A percentile compares a stretch with the other conserved stretches of the same genome.
phyloP scores from a whole-genome alignment of 1,140 invertebrate genomes.

The Caenorhabditis latens region DNA sequence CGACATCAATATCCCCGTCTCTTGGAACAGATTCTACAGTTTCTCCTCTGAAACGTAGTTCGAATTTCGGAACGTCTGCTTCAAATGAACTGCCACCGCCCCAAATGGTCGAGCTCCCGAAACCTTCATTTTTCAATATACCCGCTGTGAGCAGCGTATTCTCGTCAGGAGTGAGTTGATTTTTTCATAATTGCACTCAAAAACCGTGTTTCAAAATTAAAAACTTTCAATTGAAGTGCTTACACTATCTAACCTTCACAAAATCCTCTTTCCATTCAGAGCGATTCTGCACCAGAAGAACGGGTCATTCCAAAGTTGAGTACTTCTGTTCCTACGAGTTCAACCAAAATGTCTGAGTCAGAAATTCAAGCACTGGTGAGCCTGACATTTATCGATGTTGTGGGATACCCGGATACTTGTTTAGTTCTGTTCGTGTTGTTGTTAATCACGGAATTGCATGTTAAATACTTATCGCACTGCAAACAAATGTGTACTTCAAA shows the following conservation, averaged over 20 bases:
- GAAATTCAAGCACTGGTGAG: constrained; percentile 39
- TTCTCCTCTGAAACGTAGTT: constrained; percentile 16
- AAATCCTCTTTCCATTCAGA: not conserved
- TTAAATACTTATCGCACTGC: no score
- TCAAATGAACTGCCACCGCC: constrained; percentile 19
- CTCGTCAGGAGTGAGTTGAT: not conserved
- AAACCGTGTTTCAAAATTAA: no score
- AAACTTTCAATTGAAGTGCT: no score
- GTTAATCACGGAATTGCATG: no score
- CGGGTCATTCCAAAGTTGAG: not conserved
- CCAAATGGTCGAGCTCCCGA: constrained; percentile 27
- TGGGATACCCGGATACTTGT: no score
- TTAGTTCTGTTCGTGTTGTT: no score
- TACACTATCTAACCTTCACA: no score
- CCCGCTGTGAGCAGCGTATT: no score
- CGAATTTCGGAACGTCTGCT: constrained; percentile 3
- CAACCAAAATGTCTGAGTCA: not conserved
- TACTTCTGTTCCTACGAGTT: not conserved
- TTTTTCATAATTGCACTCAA: not conserved
- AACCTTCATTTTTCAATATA: constrained; percentile 24
- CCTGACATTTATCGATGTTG: not conserved
- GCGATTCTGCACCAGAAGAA: not conserved
- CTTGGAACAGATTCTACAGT: not conserved
- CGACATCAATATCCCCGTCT: not conserved
- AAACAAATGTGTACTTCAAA: no score